Base-by-base conservation (phyloP, 2,113 vertebrate genomes). In the Myotis brandtii region DNA sequence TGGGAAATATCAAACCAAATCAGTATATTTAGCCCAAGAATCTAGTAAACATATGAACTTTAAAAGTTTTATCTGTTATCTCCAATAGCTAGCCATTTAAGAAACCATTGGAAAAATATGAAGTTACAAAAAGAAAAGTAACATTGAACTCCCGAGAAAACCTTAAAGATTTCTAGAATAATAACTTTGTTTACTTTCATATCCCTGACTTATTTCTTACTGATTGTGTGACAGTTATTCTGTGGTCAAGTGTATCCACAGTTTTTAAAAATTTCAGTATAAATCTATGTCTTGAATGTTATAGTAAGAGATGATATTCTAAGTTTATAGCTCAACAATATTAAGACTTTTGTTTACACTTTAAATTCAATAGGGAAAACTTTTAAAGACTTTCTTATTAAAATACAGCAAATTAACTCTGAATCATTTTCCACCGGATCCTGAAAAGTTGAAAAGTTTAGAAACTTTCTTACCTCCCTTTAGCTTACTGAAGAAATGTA, bases 1-100 rank as follows among this genome's bases (percentile, higher is more conserved):
- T 94, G 43, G 84, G 50, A 83, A 94, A 30, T 81, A 67, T 6
- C 73, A 92, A 17, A 46, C 27, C 52, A 86, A 75, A 64, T 82
- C 75, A 95, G 66, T 95, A 73, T 76, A 69, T 66, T 96, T 89
- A 94, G 54, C 79, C 77, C 34, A 70, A 54, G 50, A 91, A 93
- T 34, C 43, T 87, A 48, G 48, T 90, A 75, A 92, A 86, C 56
- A 32, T 54, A 32, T 30, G 16, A 73, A 69, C 70, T 86, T 95
- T 64, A 75, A 67, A 80, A 52, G 20, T 92, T 89, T 96, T 89
- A 59, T 79, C 32, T 96, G 14, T 79, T 86, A 25, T 80, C 17
- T 94, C 20, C 54, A 11, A 27, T 72, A 43, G 62, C 43, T 88
- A 94, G 23, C n/a, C 54, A 73, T 67, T 73, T 82, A 92, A 91